Base-by-base conservation (phyloP, 2,888 invertebrate genomes). In the Tipula vernalis region DNA sequence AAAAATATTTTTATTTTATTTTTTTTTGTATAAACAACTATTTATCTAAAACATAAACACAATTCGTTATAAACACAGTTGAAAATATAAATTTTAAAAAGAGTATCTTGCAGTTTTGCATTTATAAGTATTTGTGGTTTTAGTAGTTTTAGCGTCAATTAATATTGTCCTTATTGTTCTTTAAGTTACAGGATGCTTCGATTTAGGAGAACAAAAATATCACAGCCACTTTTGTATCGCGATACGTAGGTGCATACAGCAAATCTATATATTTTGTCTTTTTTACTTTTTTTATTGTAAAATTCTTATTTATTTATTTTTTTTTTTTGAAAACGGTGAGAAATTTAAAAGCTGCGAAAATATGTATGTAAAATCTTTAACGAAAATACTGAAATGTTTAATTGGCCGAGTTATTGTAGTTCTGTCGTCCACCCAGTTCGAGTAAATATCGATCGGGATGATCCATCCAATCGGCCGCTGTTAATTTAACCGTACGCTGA, bases 401-500 rank as follows among this genome's bases (percentile, higher is more conserved):
- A 90, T 92, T 94, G 89, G 93, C 93, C 3, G 93, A 94, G 91
- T 94, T 95, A 91, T 95, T 95, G 91, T 96, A 96, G 89, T 96
- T 95, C 87, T 95, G 95, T 39, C 96, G 92, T 13, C 98, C 98
- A 2, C 97, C 98, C 90, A 98, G 92, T 91, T 98, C 97, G 88
- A 98, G 92, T 86, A 98, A 93, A 91, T 98, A 97, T 87, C 98
- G 94, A 92, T 99, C 98, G 0, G 98, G 98, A 92, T 98, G 98
- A 90, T 98, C 98, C 90, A 97, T 94, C 98, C 98, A 99, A 90
- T 98, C 98, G 28, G 96, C 95, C 0, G 97, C 95, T 15, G 96
- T 96, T 87, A 98, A 91, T 90, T 98, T 98, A 8, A 98, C 96
- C 90, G 95, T 94, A 87, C 96, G 93, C 89, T 96, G 96, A 87